Evolutionary conservation across 2,113 vertebrate genomes (phyloP).

Genomic region (Daubentonia madagascariensis): DNA sequence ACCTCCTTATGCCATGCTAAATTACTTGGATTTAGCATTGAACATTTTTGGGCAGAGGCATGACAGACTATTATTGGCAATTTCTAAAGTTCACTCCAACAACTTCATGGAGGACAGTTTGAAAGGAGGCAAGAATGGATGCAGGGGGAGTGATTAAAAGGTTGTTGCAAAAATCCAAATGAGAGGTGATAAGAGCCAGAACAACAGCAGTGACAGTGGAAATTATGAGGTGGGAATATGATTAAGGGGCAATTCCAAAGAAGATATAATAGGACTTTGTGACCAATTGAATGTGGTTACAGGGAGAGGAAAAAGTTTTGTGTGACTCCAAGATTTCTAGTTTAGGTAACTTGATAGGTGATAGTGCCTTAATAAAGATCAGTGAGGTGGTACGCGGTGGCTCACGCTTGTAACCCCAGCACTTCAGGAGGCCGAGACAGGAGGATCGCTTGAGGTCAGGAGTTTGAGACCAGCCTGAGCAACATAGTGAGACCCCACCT

Average conservation of each 20-base stretch:
- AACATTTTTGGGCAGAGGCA: background rate
- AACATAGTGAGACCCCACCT: no score
- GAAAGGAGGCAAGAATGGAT: background rate
- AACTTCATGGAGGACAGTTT: slow-evolving; percentile 4
- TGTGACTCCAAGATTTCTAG: background rate
- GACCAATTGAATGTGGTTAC: background rate
- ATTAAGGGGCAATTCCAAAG: slow-evolving; percentile 11
- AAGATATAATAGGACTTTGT: background rate
- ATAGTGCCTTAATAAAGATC: background rate
- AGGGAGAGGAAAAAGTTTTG: background rate
- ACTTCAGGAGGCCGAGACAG: no score
- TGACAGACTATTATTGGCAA: background rate
- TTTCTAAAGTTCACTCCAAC: slow-evolving; percentile 17
- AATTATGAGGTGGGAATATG: background rate
- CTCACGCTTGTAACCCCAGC: no score
- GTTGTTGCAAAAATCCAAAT: background rate
- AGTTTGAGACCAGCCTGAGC: no score
- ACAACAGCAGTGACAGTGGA: background rate
- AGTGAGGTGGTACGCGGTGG: background rate
- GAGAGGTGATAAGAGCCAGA: background rate
- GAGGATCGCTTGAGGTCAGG: no score
- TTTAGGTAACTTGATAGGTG: background rate
- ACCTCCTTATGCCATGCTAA: background rate
- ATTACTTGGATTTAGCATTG: background rate
- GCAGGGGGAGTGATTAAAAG: background rate